phyloP scores from a whole-genome alignment of 2,113 vertebrate species.

The Heterotis niloticus region DNA sequence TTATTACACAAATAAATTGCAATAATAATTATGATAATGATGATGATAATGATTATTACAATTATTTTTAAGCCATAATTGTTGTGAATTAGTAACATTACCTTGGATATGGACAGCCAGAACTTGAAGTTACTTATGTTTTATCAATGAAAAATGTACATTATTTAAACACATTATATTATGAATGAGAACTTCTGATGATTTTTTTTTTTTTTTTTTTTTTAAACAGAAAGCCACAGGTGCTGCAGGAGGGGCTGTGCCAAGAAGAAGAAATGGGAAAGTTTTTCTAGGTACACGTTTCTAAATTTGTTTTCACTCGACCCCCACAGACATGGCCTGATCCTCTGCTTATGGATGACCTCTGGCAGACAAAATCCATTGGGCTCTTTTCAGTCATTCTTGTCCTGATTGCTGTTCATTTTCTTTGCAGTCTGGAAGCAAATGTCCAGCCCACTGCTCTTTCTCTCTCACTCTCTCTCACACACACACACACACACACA shows the following conservation, averaged over 20 bases:
- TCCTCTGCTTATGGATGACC: background rate
- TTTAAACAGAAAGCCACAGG: slow-evolving; percentile 84
- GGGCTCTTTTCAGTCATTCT: background rate
- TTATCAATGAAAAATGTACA: no score
- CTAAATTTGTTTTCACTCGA: background rate
- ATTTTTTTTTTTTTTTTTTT: slow-evolving; percentile 25
- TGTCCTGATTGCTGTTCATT: background rate
- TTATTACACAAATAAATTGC: background rate
- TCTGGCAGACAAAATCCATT: background rate
- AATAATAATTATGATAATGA: background rate
- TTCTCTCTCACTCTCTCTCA: no score
- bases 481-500: no score
- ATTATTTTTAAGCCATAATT: no score
- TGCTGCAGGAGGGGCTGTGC: slow-evolving; percentile 85
- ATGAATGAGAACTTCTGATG: background rate
- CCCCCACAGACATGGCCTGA: background rate
- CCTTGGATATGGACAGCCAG: no score
- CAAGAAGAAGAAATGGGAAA: slow-evolving; percentile 86
- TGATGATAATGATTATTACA: background rate
- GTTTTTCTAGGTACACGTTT: slow-evolving; percentile 81
- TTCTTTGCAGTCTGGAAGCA: background rate
- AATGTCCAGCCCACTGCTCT: no score
- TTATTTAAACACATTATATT: no score
- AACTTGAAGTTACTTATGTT: no score
- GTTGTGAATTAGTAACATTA: no score